These are phyloP conservation scores for Sminthurinus aureus DNA, from an alignment of 2,888 invertebrate genomes.

Conservation along the genomic window DNA sequence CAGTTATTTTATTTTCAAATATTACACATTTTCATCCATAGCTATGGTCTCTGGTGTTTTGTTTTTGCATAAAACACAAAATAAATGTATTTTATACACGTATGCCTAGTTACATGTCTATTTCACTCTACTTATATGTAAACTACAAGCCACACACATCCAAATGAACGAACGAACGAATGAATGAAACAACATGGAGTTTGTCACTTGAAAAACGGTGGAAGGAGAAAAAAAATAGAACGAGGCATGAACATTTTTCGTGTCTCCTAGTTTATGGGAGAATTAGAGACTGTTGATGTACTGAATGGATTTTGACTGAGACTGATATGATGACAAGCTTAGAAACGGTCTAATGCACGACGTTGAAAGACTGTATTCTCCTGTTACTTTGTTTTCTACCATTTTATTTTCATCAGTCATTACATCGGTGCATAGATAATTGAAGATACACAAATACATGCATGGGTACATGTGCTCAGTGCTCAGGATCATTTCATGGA, in stretches of 20 bases:
- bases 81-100: too few relatives aligned
- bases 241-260: background rate
- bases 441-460: too few relatives aligned
- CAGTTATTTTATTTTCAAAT: too few relatives aligned
- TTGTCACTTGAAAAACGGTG: background rate
- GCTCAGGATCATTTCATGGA: background rate
- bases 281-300: conserved; percentile 11
- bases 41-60: too few relatives aligned
- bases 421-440: background rate
- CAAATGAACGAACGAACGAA: too few relatives aligned
- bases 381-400: conserved; percentile 2
- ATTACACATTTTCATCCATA: too few relatives aligned
- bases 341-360: background rate
- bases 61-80: too few relatives aligned
- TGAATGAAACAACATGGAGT: background rate
- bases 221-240: background rate
- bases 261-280: conserved; percentile 6
- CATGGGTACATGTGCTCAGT: background rate
- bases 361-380: conserved; percentile 5
- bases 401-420: background rate
- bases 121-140: too few relatives aligned
- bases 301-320: conserved; percentile 12
- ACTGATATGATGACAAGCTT: conserved; percentile 8
- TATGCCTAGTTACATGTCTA: too few relatives aligned
- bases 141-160: too few relatives aligned